Base-by-base conservation (phyloP, 2,888 invertebrate genomes). In the Torymus auratus region DNA sequence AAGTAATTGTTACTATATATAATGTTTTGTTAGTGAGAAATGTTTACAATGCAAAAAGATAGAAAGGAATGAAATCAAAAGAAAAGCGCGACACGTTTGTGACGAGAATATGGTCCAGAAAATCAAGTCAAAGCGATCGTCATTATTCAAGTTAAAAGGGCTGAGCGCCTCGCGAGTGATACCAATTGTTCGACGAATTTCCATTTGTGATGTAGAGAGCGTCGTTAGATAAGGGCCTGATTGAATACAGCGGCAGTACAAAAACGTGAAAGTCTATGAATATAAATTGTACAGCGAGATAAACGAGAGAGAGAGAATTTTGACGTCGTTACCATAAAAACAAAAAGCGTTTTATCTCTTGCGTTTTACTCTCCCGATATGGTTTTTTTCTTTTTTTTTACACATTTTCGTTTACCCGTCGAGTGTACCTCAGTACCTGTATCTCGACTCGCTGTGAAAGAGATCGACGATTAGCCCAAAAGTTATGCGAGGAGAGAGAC, bases 191-290 rank as follows among this genome's bases (percentile, higher is more conserved):
- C 13, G 15, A 71, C 20, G 65, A 60, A 56, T 74, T 74, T 15
- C 4, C 52, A 69, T 56, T 61, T 62, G 61, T 62, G 12, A 69
- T 79, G 64, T 14, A 53, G 20, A 52, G 17, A 17, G 14, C n/a
- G 12, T 52, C 64, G 12, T 65, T 56, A 20, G 41, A 53, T 56
- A 23, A 62, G 56, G 60, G 20, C 20, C 55, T 20, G 17, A 72
- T 61, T 20, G n/a, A 72, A 72, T 55, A 7, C 67, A 60, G 78
- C 65, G 60, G 50, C 11, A 78, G 79, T 79, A 73, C 79, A 79
- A 78, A 77, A 74, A 78, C 17, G 62, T 69, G 78, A 79, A 79
- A 79, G 79, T 79, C 50, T 67, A 61, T 60, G 41, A 73, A 56
- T 65, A 64, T 52, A 64, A 65, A 56, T 10, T 64, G 14, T 65